Conservation (phyloP, 2,888 invertebrate species). For the Noctua fimbriata region DNA sequence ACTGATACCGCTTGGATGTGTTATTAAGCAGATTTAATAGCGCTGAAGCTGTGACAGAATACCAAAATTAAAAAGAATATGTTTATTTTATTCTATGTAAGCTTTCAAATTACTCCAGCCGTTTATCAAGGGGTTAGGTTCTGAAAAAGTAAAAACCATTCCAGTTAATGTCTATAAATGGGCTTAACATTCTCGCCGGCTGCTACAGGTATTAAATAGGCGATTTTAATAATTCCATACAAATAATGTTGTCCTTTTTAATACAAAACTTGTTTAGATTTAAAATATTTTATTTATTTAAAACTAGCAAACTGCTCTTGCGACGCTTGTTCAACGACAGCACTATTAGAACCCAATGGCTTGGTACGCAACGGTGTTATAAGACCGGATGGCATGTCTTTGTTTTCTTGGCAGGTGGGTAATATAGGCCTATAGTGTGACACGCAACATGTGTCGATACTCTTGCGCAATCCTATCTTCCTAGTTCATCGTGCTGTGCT, state of each 20-base stretch:
- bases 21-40: conserved; percentile 1
- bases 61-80: conserved; percentile 3
- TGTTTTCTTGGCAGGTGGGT: too few relatives aligned
- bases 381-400: too few relatives aligned
- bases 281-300: background rate
- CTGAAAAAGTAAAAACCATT: conserved; percentile 37
- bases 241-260: conserved; percentile 3
- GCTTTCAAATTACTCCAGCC: conserved; percentile 21
- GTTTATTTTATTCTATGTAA: conserved; percentile 16
- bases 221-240: conserved; percentile 24
- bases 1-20: conserved; percentile 6
- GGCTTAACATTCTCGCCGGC: conserved; percentile 20
- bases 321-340: too few relatives aligned
- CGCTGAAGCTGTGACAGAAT: background rate
- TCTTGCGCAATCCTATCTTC: too few relatives aligned
- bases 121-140: conserved; percentile 29
- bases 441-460: too few relatives aligned
- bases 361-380: too few relatives aligned
- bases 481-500: too few relatives aligned
- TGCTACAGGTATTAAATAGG: conserved; percentile 16
- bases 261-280: background rate
- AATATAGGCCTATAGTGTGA: too few relatives aligned
- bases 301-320: background rate
- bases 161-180: conserved; percentile 41
- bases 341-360: too few relatives aligned